phyloP scores from a whole-genome alignment of 2,888 invertebrate genomes.

The Nowickia ferox region DNA sequence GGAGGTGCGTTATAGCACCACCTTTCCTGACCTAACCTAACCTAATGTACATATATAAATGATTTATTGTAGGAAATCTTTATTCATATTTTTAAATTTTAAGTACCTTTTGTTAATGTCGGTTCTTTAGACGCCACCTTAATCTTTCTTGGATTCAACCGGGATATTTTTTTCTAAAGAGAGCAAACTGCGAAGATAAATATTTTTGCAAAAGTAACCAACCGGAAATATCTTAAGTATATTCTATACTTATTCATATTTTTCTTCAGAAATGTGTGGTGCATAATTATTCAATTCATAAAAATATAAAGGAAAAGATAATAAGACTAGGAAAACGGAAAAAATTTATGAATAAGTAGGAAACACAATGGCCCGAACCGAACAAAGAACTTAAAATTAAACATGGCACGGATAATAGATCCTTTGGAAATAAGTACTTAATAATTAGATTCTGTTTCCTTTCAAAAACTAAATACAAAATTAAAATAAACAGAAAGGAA shows the following conservation, averaged over 20 bases:
- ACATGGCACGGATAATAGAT: neutral
- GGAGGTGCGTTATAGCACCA: too few relatives aligned
- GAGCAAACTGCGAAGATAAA: neutral
- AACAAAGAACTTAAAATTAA: constrained; percentile 33
- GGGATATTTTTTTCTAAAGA: neutral
- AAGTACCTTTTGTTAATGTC: too few relatives aligned
- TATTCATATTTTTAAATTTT: too few relatives aligned
- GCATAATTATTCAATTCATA: constrained; percentile 33
- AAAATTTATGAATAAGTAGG: constrained; percentile 1
- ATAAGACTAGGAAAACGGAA: constrained; percentile 4
- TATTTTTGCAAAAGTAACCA: neutral
- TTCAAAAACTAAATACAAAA: neutral
- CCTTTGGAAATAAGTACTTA: neutral
- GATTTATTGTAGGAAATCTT: too few relatives aligned
- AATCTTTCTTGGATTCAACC: neutral
- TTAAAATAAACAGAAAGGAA: too few relatives aligned
- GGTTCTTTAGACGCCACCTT: neutral
- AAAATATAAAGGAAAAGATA: neutral
- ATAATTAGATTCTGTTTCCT: neutral
- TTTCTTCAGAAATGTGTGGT: constrained; percentile 24
- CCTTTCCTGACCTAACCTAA: too few relatives aligned
- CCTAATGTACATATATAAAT: too few relatives aligned
- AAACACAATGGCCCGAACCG: neutral
- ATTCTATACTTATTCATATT: constrained; percentile 7
- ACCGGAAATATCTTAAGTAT: neutral